Percentiles rank a stretch among this genome's conserved stretches.
phyloP scores from a whole-genome alignment of 2,888 invertebrate genomes.

The Arenicola marina region DNA sequence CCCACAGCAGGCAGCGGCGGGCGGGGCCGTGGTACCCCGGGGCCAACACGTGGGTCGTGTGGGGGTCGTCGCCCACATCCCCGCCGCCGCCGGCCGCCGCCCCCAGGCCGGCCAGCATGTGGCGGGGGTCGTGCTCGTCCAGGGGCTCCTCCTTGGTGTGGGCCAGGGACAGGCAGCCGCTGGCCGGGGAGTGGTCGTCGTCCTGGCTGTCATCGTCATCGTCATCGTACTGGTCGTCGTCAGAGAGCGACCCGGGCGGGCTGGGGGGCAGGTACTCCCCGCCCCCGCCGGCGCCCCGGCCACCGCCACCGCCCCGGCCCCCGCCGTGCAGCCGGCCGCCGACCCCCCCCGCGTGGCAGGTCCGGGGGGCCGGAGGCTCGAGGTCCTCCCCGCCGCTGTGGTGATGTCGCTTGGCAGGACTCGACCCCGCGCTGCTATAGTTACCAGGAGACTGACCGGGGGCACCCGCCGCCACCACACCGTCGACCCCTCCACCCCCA shows the following conservation, averaged over 20 bases:
- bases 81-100: neutral
- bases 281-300: neutral
- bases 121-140: neutral
- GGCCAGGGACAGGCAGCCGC: neutral
- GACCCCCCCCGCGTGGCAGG: neutral
- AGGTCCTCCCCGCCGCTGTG: no score
- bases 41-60: slow-evolving; percentile 60
- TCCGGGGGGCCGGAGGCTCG: neutral
- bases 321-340: neutral
- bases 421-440: no score
- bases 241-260: neutral
- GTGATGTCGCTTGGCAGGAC: neutral
- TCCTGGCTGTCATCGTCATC: no score
- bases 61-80: slow-evolving; percentile 35
- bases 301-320: neutral
- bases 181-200: neutral
- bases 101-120: neutral
- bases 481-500: no score
- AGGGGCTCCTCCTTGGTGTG: neutral
- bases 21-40: slow-evolving; percentile 60
- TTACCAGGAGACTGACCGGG: no score
- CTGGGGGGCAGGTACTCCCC: no score
- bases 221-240: neutral
- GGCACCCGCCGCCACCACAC: no score
- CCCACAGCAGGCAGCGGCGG: slow-evolving; percentile 86